phyloP scores from a whole-genome alignment of 2,797 vertebrate species.

The Pantherophis vulpinus region DNA sequence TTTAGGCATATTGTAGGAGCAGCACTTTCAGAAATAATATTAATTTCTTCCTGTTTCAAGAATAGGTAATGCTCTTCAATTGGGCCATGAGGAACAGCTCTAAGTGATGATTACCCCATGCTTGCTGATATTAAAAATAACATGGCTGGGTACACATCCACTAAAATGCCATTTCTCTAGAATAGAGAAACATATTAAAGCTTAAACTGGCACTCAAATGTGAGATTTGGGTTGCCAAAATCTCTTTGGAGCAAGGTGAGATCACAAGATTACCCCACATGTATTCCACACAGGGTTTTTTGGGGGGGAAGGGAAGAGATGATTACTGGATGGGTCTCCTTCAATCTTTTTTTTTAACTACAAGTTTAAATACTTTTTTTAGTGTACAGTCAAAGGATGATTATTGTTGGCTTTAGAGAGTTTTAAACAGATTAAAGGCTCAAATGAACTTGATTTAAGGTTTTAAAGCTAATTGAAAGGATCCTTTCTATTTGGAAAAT shows the following conservation, averaged over 20 bases:
- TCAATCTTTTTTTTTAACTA: not conserved
- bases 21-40: not conserved
- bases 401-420: not conserved
- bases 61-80: no score
- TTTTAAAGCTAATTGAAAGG: not conserved
- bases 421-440: not conserved
- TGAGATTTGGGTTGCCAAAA: not conserved
- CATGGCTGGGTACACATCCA: no score
- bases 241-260: not conserved
- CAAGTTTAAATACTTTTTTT: not conserved
- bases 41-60: not conserved
- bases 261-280: not conserved
- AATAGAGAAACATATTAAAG: not conserved
- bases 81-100: no score
- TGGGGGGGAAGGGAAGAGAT: not conserved
- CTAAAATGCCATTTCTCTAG: not conserved
- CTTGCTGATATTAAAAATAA: no score
- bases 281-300: not conserved
- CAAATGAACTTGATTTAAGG: not conserved
- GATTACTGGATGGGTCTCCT: not conserved
- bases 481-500: not conserved
- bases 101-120: no score
- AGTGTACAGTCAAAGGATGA: not conserved
- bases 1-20: not conserved
- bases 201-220: not conserved